These are phyloP conservation scores for Thera britannica DNA, from an alignment of 2,888 invertebrate genomes.

Conservation along the genomic window DNA sequence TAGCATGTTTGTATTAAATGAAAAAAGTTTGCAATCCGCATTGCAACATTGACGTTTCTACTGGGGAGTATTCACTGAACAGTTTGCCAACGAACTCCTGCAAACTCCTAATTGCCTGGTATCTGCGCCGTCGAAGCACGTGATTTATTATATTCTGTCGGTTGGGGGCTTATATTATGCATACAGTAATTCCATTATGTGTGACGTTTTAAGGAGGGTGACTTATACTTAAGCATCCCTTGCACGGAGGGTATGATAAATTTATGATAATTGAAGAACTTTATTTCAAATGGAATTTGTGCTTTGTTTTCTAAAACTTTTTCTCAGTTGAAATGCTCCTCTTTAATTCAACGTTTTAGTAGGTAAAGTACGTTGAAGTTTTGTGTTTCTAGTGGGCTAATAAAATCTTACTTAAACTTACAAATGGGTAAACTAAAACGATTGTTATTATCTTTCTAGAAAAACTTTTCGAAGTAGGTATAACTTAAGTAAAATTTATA, in stretches of 20 bases:
- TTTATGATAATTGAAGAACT: background rate
- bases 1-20: background rate
- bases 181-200: background rate
- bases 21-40: background rate
- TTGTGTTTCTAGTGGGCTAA: too few species aligned
- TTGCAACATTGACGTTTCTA: background rate
- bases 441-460: too few species aligned
- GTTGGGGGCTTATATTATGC: background rate
- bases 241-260: background rate
- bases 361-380: too few species aligned
- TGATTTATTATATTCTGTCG: constrained; percentile 59
- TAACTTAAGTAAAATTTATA: too few species aligned
- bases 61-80: constrained; percentile 8
- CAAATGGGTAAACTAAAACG: too few species aligned
- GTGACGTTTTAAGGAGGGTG: background rate
- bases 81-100: constrained; percentile 42
- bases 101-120: constrained; percentile 50
- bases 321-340: background rate
- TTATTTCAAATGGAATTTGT: background rate
- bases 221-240: background rate
- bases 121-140: constrained; percentile 57
- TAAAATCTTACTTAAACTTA: too few species aligned
- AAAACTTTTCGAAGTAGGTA: too few species aligned
- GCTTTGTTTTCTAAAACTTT: background rate
- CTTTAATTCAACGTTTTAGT: background rate